Evolutionary conservation across 2,888 invertebrate genomes (phyloP).

Genomic region (Dryobotodes eremita): DNA sequence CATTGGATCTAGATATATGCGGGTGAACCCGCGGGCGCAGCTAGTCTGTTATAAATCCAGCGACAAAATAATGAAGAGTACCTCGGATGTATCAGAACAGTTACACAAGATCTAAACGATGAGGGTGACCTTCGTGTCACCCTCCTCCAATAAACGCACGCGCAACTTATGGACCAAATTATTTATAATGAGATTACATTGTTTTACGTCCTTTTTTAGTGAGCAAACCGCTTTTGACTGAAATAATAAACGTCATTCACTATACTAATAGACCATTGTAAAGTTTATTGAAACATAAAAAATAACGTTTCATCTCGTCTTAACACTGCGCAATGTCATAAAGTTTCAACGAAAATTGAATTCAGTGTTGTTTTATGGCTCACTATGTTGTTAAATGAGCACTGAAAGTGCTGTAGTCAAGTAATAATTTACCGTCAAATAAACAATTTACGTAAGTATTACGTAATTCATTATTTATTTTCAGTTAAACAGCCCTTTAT

Average conservation of each 20-base stretch:
- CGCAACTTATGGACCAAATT: slow-evolving; percentile 1
- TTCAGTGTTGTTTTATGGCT: slow-evolving; percentile 42
- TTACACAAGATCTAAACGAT: not conserved
- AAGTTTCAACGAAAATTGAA: slow-evolving; percentile 33
- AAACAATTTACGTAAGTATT: slow-evolving; percentile 6
- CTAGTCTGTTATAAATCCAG: not conserved
- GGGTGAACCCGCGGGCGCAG: too few relatives aligned
- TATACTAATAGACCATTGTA: slow-evolving; percentile 37
- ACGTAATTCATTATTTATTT: slow-evolving; percentile 12
- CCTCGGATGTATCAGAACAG: not conserved
- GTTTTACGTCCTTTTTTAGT: slow-evolving; percentile 29
- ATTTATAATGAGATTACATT: slow-evolving; percentile 22
- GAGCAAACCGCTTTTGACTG: slow-evolving; percentile 20
- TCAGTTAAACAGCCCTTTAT: slow-evolving; percentile 20
- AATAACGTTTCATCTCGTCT: slow-evolving; percentile 36
- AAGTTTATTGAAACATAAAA: slow-evolving; percentile 58
- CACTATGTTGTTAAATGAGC: slow-evolving; percentile 17
- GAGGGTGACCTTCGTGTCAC: not conserved
- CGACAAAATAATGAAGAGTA: slow-evolving; percentile 1
- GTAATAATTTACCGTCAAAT: slow-evolving; percentile 21
- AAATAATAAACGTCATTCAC: slow-evolving; percentile 31
- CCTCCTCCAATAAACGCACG: slow-evolving; percentile 19
- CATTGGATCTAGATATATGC: too few relatives aligned
- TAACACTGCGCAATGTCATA: slow-evolving; percentile 23
- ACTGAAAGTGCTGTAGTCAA: slow-evolving; percentile 13